Conservation (phyloP, 2,113 vertebrate genomes). For the Anser brachyrhynchus region DNA sequence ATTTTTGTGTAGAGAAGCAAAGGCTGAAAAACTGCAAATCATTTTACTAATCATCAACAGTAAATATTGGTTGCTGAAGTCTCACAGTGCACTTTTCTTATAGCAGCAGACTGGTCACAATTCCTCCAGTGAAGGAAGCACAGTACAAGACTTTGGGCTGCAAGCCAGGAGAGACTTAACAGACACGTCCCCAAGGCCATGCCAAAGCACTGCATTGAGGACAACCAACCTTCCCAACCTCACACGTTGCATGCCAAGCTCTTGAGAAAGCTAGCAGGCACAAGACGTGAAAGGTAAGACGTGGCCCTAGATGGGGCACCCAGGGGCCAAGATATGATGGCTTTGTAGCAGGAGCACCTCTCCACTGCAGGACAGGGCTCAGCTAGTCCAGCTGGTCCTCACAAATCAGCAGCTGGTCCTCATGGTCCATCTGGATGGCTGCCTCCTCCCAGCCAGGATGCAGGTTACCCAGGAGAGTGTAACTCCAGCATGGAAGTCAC, state of each 20-base stretch:
- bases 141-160: neutral
- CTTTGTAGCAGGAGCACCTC: neutral
- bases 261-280: neutral
- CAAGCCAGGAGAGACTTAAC: neutral
- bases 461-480: neutral
- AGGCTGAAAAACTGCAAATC: neutral
- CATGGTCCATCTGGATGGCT: neutral
- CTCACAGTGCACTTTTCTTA: neutral
- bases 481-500: neutral
- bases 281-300: neutral
- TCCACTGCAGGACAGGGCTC: too few relatives aligned
- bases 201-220: neutral
- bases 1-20: neutral
- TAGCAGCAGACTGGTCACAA: neutral
- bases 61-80: neutral
- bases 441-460: neutral
- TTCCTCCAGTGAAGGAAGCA: neutral
- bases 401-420: neutral
- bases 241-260: accelerated
- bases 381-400: neutral
- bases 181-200: neutral
- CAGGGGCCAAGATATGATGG: accelerated
- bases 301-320: neutral
- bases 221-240: neutral
- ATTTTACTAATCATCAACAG: neutral